These are phyloP conservation scores for Phrynocephalus vlangalii DNA, from an alignment of 2,797 vertebrate genomes.

Conservation along the genomic window DNA sequence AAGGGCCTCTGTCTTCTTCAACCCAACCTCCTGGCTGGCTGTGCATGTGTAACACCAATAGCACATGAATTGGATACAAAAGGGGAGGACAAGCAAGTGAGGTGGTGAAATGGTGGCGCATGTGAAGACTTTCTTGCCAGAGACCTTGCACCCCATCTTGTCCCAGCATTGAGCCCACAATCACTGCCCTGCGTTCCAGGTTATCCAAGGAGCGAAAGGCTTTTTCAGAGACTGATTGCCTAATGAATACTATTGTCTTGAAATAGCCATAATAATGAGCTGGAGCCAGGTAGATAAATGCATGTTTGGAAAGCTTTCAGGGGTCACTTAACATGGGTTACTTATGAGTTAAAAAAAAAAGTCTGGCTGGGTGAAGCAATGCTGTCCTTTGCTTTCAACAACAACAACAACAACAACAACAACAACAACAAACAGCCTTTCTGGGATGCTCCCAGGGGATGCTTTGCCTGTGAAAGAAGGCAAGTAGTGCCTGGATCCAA, in stretches of 20 bases:
- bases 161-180: accelerated
- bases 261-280: neutral
- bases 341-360: neutral
- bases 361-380: too few relatives aligned
- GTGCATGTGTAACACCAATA: too few relatives aligned
- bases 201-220: neutral
- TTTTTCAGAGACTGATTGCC: neutral
- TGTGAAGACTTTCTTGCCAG: neutral
- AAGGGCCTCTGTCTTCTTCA: too few relatives aligned
- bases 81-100: neutral
- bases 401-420: neutral
- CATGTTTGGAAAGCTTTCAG: neutral
- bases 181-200: neutral
- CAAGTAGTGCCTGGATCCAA: neutral
- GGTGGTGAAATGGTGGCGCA: neutral
- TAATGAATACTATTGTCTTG: neutral
- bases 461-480: neutral
- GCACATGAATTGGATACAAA: too few relatives aligned
- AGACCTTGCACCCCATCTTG: neutral
- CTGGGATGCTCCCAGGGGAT: neutral
- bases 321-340: neutral
- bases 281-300: neutral
- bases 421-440: neutral
- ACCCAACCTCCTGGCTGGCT: neutral
- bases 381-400: neutral